phyloP scores from a whole-genome alignment of 2,797 vertebrate species.

The Triplophysa bombifrons region DNA sequence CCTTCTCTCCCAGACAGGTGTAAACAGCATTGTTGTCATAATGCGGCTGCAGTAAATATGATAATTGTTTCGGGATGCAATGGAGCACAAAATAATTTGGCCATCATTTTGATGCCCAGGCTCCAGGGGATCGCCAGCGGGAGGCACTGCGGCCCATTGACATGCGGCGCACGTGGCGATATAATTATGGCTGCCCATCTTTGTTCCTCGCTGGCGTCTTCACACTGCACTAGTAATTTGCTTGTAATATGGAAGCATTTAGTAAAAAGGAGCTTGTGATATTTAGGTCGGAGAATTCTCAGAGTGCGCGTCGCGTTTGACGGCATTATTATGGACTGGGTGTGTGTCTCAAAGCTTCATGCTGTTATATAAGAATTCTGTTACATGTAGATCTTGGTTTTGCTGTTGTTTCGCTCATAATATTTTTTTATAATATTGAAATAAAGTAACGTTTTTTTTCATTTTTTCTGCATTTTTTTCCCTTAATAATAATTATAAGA shows the following conservation, averaged over 20 bases:
- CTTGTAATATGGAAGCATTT: slow-evolving; percentile 68
- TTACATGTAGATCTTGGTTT: slow-evolving; percentile 23
- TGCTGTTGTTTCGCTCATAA: slow-evolving; percentile 1
- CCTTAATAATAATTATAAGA: too few species aligned
- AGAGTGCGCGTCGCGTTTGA: slow-evolving; percentile 61
- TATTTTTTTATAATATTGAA: slow-evolving; percentile 21
- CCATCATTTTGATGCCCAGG: slow-evolving; percentile 80
- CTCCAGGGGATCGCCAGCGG: slow-evolving; percentile 75
- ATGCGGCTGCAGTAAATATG: slow-evolving; percentile 78
- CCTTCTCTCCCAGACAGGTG: slow-evolving; percentile 76
- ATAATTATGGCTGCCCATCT: slow-evolving; percentile 83
- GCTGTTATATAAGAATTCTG: slow-evolving; percentile 28
- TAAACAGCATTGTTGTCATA: slow-evolving; percentile 81
- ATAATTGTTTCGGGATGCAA: slow-evolving; percentile 71
- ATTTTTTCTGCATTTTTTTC: neutral
- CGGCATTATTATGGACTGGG: slow-evolving; percentile 65
- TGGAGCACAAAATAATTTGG: slow-evolving; percentile 81
- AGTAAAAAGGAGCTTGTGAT: slow-evolving; percentile 67
- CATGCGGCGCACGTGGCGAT: slow-evolving; percentile 80
- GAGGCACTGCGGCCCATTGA: slow-evolving; percentile 79
- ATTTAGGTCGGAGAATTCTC: slow-evolving; percentile 77
- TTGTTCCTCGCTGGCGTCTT: slow-evolving; percentile 79
- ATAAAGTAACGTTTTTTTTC: neutral
- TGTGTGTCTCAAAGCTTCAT: slow-evolving; percentile 58
- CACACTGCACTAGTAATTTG: slow-evolving; percentile 78